Evolutionary conservation across 2,888 invertebrate genomes (phyloP), one percentile per base, ranked within the genome.

Genomic region (Ormia ochracea): DNA sequence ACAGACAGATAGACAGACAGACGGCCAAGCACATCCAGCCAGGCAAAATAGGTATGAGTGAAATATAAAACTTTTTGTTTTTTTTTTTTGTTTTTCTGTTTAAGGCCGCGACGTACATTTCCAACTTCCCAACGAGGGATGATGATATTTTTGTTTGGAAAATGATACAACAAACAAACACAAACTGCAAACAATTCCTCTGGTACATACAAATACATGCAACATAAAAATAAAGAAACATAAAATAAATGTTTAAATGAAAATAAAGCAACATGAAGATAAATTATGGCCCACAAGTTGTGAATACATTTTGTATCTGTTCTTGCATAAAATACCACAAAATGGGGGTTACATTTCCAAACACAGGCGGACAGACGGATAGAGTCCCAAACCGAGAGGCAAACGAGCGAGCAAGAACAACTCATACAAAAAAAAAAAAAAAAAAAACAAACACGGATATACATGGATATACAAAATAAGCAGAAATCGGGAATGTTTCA

Each of bases 251-350:
- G 78, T 76, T 59, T 63, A 70, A 78, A 74, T 68, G 70, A 23
- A 81, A 78, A 69, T 66, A 74, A 78, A 81, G 66, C 61, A 77
- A 81, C 81, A 70, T 74, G 48, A 84, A 85, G 85, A 86, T 87
- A 86, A 87, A 87, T 86, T 86, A 86, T 86, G 85, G 85, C 84
- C 84, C 83, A 86, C 85, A 85, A 84, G 82, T 85, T 66, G 73
- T 65, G 21, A 31, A 68, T 50, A 41, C 59, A 48, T 66, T 74
- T 58, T 61, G 41, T 52, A 14, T 52, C 33, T 45, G 23, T 43
- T 23, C 21, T 31, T n/a, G 41, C 23, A 41, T 43, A 38, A 19
- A 28, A 48, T 2, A 10, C 23, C 63, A 48, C 75, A 72, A 72
- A 38, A 72, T 63, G 63, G 56, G 63, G 56, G 50, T 66, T 74